Evolutionary conservation across 1,140 invertebrate genomes (phyloP).

Genomic region (Aethina tumida): DNA sequence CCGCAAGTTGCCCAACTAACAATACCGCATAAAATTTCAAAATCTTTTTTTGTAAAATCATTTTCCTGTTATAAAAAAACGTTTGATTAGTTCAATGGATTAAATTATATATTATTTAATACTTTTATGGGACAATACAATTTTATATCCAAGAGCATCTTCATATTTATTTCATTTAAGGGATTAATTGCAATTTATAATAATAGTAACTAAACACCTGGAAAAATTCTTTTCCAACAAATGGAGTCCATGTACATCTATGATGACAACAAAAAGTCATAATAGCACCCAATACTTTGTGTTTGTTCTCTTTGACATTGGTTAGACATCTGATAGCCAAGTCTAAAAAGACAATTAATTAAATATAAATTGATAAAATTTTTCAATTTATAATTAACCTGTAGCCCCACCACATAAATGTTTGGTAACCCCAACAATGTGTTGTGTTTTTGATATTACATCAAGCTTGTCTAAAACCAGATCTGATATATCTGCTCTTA

Average conservation of each 20-base stretch:
- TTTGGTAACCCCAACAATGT: constrained; percentile 67
- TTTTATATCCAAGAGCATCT: background rate
- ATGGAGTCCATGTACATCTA: constrained; percentile 58
- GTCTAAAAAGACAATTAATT: constrained; percentile 41
- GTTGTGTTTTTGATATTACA: constrained; percentile 36
- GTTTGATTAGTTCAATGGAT: constrained; percentile 4
- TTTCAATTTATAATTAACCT: constrained; percentile 40
- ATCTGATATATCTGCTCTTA: constrained; percentile 65
- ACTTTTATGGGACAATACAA: background rate
- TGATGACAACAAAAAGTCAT: constrained; percentile 86
- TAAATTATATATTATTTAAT: background rate
- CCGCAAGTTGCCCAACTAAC: constrained; percentile 81
- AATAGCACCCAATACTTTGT: constrained; percentile 48
- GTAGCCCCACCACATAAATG: constrained; percentile 80
- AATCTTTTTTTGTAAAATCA: constrained; percentile 52
- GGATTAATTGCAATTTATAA: constrained; percentile 7
- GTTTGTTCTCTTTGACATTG: constrained; percentile 29
- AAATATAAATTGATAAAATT: constrained; percentile 6
- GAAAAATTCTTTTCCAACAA: constrained; percentile 56
- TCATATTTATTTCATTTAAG: constrained; percentile 14
- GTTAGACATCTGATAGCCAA: constrained; percentile 58
- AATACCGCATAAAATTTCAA: constrained; percentile 65
- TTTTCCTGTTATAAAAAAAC: constrained; percentile 36
- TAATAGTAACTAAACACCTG: constrained; percentile 30
- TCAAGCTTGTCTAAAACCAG: constrained; percentile 51